Evolutionary conservation across 2,113 vertebrate genomes (phyloP).

Genomic region (Salvelinus sp.): DNA sequence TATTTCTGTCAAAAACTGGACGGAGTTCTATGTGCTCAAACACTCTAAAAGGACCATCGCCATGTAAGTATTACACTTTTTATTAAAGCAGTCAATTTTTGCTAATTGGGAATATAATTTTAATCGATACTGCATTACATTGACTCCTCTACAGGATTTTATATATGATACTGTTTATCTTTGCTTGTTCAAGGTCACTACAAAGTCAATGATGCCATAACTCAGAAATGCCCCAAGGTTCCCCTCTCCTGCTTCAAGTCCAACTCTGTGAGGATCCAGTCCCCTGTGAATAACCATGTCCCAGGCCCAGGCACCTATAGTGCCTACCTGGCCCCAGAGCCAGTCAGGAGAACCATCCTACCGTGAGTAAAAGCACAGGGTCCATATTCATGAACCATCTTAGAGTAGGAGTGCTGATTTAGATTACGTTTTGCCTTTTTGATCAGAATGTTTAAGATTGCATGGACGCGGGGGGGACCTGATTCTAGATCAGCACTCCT

Average conservation of each 20-base stretch:
- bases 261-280: slow-evolving; percentile 53
- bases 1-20: slow-evolving; percentile 73
- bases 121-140: background rate
- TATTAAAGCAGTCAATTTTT: background rate
- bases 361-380: slow-evolving; percentile 61
- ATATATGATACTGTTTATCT: background rate
- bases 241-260: slow-evolving; percentile 75
- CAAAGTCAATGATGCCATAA: slow-evolving; percentile 59
- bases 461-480: background rate
- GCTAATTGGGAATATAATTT: background rate
- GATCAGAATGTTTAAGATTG: too few relatives aligned
- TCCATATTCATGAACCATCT: background rate
- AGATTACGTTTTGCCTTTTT: too few relatives aligned
- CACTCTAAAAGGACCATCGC: slow-evolving; percentile 55
- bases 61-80: slow-evolving; percentile 46
- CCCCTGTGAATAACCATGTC: slow-evolving; percentile 18
- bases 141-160: background rate
- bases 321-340: slow-evolving; percentile 48
- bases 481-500: background rate
- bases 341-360: slow-evolving; percentile 48
- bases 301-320: slow-evolving; percentile 75
- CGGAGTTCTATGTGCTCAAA: slow-evolving; percentile 25
- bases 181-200: slow-evolving; percentile 70
- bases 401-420: too few relatives aligned
- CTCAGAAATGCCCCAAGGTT: slow-evolving; percentile 57